Percentiles rank a stretch among this genome's conserved stretches.
These are phyloP conservation scores for Drosophila anceps DNA, from an alignment of 2,888 invertebrate species.

Conservation along the genomic window DNA sequence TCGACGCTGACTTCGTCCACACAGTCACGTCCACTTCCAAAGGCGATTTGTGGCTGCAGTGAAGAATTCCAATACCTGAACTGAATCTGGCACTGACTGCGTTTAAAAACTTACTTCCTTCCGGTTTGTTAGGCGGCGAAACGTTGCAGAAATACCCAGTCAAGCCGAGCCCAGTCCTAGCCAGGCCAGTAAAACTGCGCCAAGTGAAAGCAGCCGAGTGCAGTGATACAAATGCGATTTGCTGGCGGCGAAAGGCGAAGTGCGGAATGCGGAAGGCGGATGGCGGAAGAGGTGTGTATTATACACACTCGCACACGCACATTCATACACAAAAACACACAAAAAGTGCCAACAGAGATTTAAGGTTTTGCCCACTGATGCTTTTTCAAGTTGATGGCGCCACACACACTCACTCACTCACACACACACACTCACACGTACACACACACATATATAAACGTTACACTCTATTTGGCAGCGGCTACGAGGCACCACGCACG, in stretches of 20 bases:
- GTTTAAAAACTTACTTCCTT: constrained; percentile 79
- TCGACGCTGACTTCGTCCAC: constrained; percentile 1
- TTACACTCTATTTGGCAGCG: constrained; percentile 79
- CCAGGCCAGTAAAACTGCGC: constrained; percentile 6
- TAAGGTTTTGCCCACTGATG: constrained; percentile 73
- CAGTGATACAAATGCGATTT: constrained; percentile 78
- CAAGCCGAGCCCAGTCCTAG: constrained; percentile 13
- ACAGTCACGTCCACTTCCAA: constrained; percentile 49
- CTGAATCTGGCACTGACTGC: constrained; percentile 45
- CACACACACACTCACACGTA: constrained; percentile 15
- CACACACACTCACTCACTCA: constrained; percentile 35
- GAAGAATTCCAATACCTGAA: constrained; percentile 28
- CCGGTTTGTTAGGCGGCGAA: constrained; percentile 75
- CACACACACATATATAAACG: constrained; percentile 29
- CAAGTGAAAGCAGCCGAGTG: constrained; percentile 46
- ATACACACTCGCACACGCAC: constrained; percentile 22
- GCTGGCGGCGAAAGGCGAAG: constrained; percentile 40
- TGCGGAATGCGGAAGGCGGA: constrained; percentile 27
- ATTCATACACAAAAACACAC: constrained; percentile 25
- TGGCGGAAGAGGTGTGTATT: constrained; percentile 45
- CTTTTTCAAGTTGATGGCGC: constrained; percentile 75
- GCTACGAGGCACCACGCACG: constrained; percentile 56
- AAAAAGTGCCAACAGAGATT: constrained; percentile 68
- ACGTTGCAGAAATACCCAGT: constrained; percentile 60
- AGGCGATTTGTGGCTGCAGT: constrained; percentile 53